Base-by-base conservation (phyloP, 2,797 vertebrate species). In the Strix occidentalis region DNA sequence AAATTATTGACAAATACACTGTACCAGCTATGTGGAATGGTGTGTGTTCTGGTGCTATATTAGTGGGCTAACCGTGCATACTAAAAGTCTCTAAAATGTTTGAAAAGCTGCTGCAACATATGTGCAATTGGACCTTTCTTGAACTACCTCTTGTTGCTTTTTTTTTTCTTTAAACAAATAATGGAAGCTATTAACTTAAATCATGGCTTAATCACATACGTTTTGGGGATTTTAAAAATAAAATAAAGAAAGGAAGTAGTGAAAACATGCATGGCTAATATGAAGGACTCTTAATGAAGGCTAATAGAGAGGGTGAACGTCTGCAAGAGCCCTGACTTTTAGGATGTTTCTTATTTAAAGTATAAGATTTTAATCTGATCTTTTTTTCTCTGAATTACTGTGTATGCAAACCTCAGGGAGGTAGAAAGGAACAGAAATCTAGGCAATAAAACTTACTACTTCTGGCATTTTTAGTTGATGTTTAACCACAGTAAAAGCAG, bases 1-100 rank as follows among this genome's bases (percentile, higher is more conserved):
- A 97, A 88, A 91, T 91, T 94, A 89, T 92, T 95, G 94, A 95
- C 68, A 93, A 87, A 89, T 91, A 93, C 3, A 51, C 69, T 51
- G 64, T 69, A 53, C 18, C 77, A 65, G 82, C 69, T 93, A 41
- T 89, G 61, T 56, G 54, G 69, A 90, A 76, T 26, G 53, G 14
- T 95, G 11, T 90, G 80, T 86, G 56, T 92, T 96, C 74, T 92
- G 68, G 70, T 95, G 86, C 75, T 91, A 9, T 92, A 15, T 78
- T 87, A 89, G 56, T 76, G 80, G 33, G 57, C 84, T 82, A 87
- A 65, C 85, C 83, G 16, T 90, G 84, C 24, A 24, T 81, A 37
- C 79, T 88, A 19, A 10, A 50, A 95, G 70, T 89, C 57, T 91
- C 37, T 54, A 29, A 82, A 88, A 93, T 83, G 39, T 74, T 63